Evolutionary conservation across 2,888 invertebrate genomes (phyloP).

Genomic region (Idaea biselata): DNA sequence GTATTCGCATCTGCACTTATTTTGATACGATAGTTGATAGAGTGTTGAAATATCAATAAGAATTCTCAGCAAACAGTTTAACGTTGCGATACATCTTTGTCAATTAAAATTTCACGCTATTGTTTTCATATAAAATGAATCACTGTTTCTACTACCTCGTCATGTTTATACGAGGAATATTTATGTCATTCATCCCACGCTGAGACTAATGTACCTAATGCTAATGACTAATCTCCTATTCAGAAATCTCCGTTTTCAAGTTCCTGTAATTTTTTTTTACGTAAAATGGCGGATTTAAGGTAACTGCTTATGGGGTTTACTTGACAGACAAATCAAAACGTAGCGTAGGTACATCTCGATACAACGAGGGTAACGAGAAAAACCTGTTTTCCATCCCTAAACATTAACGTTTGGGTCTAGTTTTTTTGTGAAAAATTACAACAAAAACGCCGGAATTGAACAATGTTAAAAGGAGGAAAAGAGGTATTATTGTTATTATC

Average conservation of each 20-base stretch:
- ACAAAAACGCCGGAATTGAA: too few species aligned
- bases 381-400: too few species aligned
- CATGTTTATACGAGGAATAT: conserved; percentile 55
- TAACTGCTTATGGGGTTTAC: too few species aligned
- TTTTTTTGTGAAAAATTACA: too few species aligned
- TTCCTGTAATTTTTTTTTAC: conserved; percentile 7
- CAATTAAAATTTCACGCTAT: conserved; percentile 24
- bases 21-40: background rate
- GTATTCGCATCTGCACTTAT: background rate
- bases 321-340: too few species aligned
- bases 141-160: conserved; percentile 48
- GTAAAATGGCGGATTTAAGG: conserved; percentile 6
- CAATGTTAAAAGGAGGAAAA: too few species aligned
- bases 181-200: conserved; percentile 55
- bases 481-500: too few species aligned
- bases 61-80: background rate
- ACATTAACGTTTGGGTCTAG: too few species aligned
- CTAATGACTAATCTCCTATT: conserved; percentile 45
- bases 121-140: conserved; percentile 54
- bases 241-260: conserved; percentile 35
- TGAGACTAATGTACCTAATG: conserved; percentile 10
- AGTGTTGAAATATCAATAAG: background rate
- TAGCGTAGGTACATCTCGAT: too few species aligned
- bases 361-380: too few species aligned
- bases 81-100: conserved; percentile 7